Base-by-base conservation (phyloP, 2,797 vertebrate species). In the Mus minutoides region DNA sequence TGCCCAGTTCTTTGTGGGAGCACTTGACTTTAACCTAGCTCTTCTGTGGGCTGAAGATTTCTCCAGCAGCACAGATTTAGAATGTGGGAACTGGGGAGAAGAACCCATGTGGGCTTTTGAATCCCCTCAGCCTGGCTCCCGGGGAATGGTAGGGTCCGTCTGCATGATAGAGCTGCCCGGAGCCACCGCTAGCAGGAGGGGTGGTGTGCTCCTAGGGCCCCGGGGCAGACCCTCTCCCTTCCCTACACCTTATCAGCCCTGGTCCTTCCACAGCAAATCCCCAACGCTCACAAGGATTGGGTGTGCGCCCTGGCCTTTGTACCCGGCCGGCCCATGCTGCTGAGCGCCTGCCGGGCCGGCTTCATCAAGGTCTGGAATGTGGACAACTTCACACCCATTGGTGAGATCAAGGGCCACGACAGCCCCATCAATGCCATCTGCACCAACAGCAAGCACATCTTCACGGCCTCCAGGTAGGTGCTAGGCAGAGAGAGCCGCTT, bases 211-310 rank as follows among this genome's bases (percentile, higher is more conserved):
- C 56, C 21, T 16, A 31, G 22, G 83, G 6, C n/a, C 54, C 79
- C 11, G 16, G 58, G 40, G 26, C 88, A 11, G 40, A 34, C 71
- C 31, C 34, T 83, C 37, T 78, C 54, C 16, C 11, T 49, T 60
- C 40, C 7, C 46, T 52, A 4, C 11, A 54, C 90, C 56, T 95
- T 21, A 64, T 0, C 1, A 4, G 67, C 49, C 88, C n/a, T 2
- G 5, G 6, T 67, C 75, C 46, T 58, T 78, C 95, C 37, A 7
- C 98, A 99, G 99, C 99, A 99, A 99, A 99, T 99, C 97, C 99
- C 99, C 29, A 99, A 99, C 0, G 99, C 99, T 22, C 99, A 99
- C 97, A 99, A 99, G 96, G 99, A 99, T 98, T 99, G 99, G 99
- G 99, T 99, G 43, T 99, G 99, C 8, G 99, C 99, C 11, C 98